Evolutionary conservation across 2,113 vertebrate genomes (phyloP), one percentile per base, ranked within the genome.

Genomic region (Coracopsis vasa): DNA sequence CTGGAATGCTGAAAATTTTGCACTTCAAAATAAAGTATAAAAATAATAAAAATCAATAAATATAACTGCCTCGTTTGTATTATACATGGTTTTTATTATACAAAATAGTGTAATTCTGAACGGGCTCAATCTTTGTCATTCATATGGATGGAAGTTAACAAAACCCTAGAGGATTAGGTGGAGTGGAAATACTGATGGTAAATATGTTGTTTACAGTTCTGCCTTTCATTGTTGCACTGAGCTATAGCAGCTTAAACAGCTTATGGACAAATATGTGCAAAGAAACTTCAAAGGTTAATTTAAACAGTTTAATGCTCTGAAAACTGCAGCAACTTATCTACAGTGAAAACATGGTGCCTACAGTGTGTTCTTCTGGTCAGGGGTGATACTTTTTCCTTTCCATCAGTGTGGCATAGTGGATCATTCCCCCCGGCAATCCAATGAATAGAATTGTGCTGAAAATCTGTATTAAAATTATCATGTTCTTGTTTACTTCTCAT

Each of bases 181-280:
- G 42, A 60, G 11, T 50, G 27, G 67, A 88, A 94, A 86, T 70
- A 29, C 17, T 67, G 69, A 31, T 5, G 3, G 39, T 80, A 80
- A 95, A 88, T 83, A 51, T n/a, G 27, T 58, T 95, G 33, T 94
- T 95, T 86, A 75, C 42, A 58, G 50, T 80, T 96, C 82, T 93
- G 50, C 21, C 18, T 94, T 92, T 90, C 50, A 33, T 21, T 83
- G 37, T n/a, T 70, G 27, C 54, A 81, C 56, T 67, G 82, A 86
- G 47, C 41, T 88, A 60, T 39, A 70, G 62, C 64, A 84, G 71
- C 61, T 84, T 96, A 88, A 91, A 86, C 12, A 86, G 47, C 11
- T 96, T 64, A 69, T 67, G 54, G 61, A 86, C 35, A 84, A 84
- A 86, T 54, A 82, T 11, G 19, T 80, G 54, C 47, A 73, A 88